Percentiles rank a stretch among this genome's conserved stretches.
phyloP scores from a whole-genome alignment of 2,797 vertebrate genomes.

The Varecia variegata region DNA sequence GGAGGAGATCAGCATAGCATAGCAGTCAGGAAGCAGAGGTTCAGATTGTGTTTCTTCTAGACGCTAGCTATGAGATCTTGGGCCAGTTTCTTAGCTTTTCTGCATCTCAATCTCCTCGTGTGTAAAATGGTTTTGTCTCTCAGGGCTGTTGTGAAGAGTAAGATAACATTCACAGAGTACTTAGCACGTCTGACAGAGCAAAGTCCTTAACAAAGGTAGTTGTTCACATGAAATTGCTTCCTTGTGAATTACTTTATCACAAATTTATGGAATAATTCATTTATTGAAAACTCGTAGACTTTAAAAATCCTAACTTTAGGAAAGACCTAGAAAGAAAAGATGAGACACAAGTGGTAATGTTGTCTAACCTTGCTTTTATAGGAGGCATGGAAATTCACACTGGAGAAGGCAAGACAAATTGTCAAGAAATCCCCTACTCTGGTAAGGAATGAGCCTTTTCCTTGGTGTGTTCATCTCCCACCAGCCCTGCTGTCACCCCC shows the following conservation, averaged over 20 bases:
- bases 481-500: rapidly evolving
- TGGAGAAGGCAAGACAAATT: constrained; percentile 79
- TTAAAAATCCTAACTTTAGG: neutral
- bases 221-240: neutral
- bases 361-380: constrained; percentile 67
- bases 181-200: neutral
- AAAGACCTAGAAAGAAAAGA: neutral
- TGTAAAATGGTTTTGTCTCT: neutral
- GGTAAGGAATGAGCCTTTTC: constrained; percentile 76
- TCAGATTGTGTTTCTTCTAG: neutral
- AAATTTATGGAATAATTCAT: neutral
- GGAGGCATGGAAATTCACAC: constrained; percentile 71
- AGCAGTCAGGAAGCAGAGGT: neutral
- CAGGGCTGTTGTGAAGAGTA: neutral
- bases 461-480: neutral
- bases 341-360: neutral
- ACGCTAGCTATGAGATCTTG: neutral
- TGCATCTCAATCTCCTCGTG: neutral
- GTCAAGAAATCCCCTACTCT: constrained; percentile 64
- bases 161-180: neutral
- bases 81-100: neutral
- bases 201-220: neutral
- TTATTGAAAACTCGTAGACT: neutral
- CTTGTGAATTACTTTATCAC: neutral
- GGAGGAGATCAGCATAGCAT: neutral